Evolutionary conservation across 2,113 vertebrate genomes (phyloP), one percentile per base, ranked within the genome.

Genomic region (Hiodon alosoides): DNA sequence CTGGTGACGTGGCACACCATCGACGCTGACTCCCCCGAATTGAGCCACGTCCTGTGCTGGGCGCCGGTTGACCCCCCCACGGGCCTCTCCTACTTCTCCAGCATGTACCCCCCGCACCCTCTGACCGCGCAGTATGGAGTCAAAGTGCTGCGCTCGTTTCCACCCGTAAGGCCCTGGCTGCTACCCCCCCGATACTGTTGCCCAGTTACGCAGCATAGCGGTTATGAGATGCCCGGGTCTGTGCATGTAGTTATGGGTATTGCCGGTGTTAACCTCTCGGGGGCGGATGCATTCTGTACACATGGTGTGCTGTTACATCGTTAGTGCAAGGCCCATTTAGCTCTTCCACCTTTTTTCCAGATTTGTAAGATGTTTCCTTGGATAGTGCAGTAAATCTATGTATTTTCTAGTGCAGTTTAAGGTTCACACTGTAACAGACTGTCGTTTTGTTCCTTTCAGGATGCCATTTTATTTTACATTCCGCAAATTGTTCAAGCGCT

Each of bases 1-100:
- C 84, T 98, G 67, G 97, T 98, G 78, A 98, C 97, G 1, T 98
- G 94, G 95, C 97, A 98, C 83, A 98, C 97, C 0, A 98, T 98
- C 0, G 97, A 98, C 50, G 96, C 97, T 0, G 97, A 98, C 55
- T 97, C 97, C 7, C 96, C 97, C 0, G 97, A 98, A 83, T 91
- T 98, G 78, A 98, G 95, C 83, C 94, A 98, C 0, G 94, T 98
- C 70, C 88, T 98, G 14, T 97, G 94, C 83, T 98, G 96, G 97
- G 95, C 96, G 0, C 93, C 95, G 0, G 95, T 93, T 0, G 97
- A 98, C 83, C 97, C 96, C 0, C 97, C 97, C 4, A 98, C 97
- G 0, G 97, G 95, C 72, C 92, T 98, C n/a, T 98, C 96, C 53
- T 98, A 98, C 87, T 98, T 98, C 86, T 98, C 96, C 74, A 97